These are phyloP conservation scores for Intellagama lesueurii DNA, from an alignment of 2,797 vertebrate species.

Conservation along the genomic window DNA sequence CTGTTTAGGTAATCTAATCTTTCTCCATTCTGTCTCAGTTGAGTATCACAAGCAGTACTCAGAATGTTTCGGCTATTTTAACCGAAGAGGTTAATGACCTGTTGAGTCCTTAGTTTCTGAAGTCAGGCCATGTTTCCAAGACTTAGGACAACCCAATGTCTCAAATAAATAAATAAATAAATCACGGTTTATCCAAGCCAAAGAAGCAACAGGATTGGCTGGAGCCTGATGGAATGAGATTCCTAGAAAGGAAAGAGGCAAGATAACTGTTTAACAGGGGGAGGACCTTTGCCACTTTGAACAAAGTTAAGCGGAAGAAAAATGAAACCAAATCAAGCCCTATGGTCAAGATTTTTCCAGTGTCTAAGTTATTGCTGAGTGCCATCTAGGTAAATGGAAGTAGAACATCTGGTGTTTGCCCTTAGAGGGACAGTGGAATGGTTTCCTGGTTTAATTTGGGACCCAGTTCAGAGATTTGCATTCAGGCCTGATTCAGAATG, in stretches of 20 bases:
- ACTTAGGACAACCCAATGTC: background rate
- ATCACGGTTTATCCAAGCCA: background rate
- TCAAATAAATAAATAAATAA: background rate
- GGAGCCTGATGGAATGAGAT: background rate
- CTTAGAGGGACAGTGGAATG: background rate
- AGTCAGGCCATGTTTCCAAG: background rate
- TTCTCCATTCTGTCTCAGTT: background rate
- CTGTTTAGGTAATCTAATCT: background rate
- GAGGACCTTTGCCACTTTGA: background rate
- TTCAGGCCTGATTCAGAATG: no score
- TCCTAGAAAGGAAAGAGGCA: background rate
- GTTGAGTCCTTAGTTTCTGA: background rate
- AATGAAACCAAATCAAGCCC: background rate
- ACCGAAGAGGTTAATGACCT: background rate
- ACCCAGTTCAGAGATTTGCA: background rate
- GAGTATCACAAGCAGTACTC: background rate
- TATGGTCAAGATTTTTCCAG: background rate
- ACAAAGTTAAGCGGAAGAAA: slow-evolving; percentile 25
- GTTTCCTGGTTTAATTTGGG: background rate
- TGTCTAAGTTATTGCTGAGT: background rate
- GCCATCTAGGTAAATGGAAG: background rate
- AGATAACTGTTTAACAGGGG: accelerated
- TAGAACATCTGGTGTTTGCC: slow-evolving; percentile 5
- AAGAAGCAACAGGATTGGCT: background rate
- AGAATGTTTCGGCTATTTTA: background rate